Evolutionary conservation across 2,113 vertebrate species (phyloP), one percentile per base, ranked within the genome.

Genomic region (Lagopus muta): DNA sequence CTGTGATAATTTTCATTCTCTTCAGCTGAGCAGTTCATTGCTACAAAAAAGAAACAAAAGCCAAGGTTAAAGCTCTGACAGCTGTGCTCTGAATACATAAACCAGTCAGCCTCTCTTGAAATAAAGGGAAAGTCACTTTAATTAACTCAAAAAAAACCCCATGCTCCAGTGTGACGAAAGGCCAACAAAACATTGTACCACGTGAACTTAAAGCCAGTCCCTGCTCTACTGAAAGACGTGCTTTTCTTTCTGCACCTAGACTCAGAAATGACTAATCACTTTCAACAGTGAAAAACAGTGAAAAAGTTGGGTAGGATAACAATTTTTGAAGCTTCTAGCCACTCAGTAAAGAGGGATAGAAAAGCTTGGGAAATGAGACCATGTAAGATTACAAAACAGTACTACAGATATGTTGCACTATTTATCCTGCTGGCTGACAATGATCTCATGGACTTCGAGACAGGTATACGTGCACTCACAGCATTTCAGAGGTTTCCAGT

Each of bases 11-110:
- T 95, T 80, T 99, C 98, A 19, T 78, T 97, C 87, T 99, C 98
- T 91, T 99, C 99, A 34, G 97, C 91, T 30, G 98, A 98, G 64
- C 98, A 97, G 91, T 95, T 98, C 97, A 99, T 93, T 0, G 99
- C 99, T 99, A 95, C 15, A 0, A 96, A 96, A 50, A 48, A 54
- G 24, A 54, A 95, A 94, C 13, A 97, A 96, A 80, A 84, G 1
- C 86, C 20, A 48, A 76, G 89, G 76, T 87, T 79, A 97, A 70
- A 45, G 32, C 52, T 58, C 32, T 43, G 52, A 43, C 9, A 94
- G 36, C 15, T 11, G 38, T 32, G 25, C 36, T 67, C 13, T 42
- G 28, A 71, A 32, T 45, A 47, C 5, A 86, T 93, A 55, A 60
- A 22, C n/a, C 55, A 69, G 22, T 58, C 60, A 79, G 28, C 27